Evolutionary conservation across 2,113 vertebrate species (phyloP), one percentile per base, ranked within the genome.

Genomic region (Mobula hypostoma): DNA sequence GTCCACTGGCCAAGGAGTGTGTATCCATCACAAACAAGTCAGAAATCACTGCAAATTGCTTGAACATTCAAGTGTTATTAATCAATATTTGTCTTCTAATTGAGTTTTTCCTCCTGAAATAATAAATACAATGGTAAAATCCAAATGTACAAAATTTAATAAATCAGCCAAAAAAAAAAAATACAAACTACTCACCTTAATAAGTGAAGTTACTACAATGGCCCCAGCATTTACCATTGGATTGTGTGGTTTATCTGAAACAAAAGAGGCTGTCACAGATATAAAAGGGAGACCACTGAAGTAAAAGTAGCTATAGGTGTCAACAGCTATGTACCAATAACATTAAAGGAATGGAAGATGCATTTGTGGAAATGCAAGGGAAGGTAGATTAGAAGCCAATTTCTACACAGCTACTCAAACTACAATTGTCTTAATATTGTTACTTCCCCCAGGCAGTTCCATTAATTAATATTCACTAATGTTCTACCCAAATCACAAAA

Each of bases 161-260:
- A 66, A 66, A 5, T 66, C 61, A 68, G n/a, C n/a, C 61, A 63
- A 87, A 29, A 29, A 87, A n/a, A n/a, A 14, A 87, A 61, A 19
- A 27, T 24, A 87, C 36, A 94, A 79, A 94, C 2, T 94, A 2
- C 96, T 97, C 97, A 99, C 99, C 99, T 99, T 99, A 95, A 99
- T 99, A 95, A 99, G 97, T 74, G 99, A 99, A 2, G 99, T 99
- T 82, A 99, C 96, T 94, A 99, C 99, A 95, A 99, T 99, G 87
- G 99, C 98, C 88, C 99, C 99, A 94, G 99, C 99, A 94, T 99
- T 99, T 95, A 99, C 98, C 99, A 99, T 99, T 95, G 99, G 99
- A 96, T 99, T 99, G 96, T 99, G 99, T 79, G 99, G 99, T 95
- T 98, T 99, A 96, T 99, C 99, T 99, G 97, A 74, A 95, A 96